Evolutionary conservation across 2,113 vertebrate species (phyloP), one percentile per base, ranked within the genome.

Genomic region (Pachypanchax playfairii): DNA sequence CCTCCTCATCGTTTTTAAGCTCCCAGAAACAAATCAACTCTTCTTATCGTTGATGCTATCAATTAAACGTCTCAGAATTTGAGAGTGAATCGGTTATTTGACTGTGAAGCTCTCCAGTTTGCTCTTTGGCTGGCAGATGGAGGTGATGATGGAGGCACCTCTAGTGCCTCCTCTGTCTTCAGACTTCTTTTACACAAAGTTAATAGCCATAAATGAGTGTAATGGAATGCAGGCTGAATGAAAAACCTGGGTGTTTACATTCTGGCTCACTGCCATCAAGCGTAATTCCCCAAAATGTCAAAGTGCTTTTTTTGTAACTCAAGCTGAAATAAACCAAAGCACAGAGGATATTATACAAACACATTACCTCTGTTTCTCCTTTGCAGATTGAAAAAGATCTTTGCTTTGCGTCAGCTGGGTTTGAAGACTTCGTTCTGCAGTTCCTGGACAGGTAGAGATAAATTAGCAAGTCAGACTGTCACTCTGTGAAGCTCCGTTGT

Each of bases 381-480:
- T 49, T 50, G 36, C 83, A 98, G 97, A 93, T 95, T 43, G 96
- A 98, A 84, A 94, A 92, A 85, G 94, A 98, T 80, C 74, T 99
- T 82, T 98, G 97, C 83, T 98, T 94, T 52, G 96, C 96, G 50
- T 94, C 95, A 15, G 96, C 95, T 52, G 94, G 97, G 86, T 98
- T 98, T 93, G 96, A 99, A 83, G 96, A 98, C 90, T 98, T 98
- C 25, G 95, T 98, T 65, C 92, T 98, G 44, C 97, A 97, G 82
- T 98, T 99, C 73, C 95, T 98, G 94, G 97, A 98, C 86, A 97
- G 96, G 97, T 98, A 87, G 26, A 63, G 29, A 57, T 25, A 53
- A 77, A 80, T 71, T 47, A 81, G 42, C 44, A 44, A 57, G 50
- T 61, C 61, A 65, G 39, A 39, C 70, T 73, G 67, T 75, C 77